Percentiles rank a stretch among this genome's conserved stretches.
phyloP scores from a whole-genome alignment of 2,113 vertebrate genomes.

The Tyrannus savana region DNA sequence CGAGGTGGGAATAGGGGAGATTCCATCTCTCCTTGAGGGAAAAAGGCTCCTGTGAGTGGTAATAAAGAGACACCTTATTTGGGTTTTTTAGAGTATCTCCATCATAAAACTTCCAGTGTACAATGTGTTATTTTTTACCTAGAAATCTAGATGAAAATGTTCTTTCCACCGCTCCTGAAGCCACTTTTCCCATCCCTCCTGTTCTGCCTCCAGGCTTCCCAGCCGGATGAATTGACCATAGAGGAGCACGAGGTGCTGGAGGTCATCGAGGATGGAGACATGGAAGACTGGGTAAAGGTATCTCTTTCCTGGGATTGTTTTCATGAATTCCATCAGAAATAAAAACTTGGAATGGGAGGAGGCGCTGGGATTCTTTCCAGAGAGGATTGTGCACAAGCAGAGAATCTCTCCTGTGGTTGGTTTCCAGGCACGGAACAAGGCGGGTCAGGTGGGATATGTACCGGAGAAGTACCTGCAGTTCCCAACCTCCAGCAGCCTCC shows the following conservation, averaged over 20 bases:
- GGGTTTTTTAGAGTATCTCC: accelerated
- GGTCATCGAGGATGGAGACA: slow-evolving; percentile 98
- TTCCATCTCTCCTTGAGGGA: neutral
- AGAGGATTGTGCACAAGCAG: neutral
- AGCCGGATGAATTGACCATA: slow-evolving; percentile 97
- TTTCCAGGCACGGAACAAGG: slow-evolving; percentile 91
- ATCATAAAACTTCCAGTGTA: neutral
- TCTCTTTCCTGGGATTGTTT: slow-evolving; percentile 14
- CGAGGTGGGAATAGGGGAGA: neutral
- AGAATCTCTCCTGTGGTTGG: neutral
- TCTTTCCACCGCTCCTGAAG: neutral
- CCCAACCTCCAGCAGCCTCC: slow-evolving; percentile 92
- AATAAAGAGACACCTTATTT: neutral
- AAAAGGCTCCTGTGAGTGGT: neutral
- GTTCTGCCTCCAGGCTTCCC: slow-evolving; percentile 83
- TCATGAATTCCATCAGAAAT: neutral
- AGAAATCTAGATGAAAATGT: neutral
- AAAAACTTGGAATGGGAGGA: neutral
- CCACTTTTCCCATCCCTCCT: slow-evolving; percentile 26
- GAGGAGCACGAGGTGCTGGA: slow-evolving; percentile 97
- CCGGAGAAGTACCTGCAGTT: slow-evolving; percentile 99
- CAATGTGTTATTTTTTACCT: neutral
- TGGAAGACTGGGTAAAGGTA: slow-evolving; percentile 99
- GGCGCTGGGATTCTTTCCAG: neutral
- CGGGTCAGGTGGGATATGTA: slow-evolving; percentile 91